phyloP scores from a whole-genome alignment of 2,797 vertebrate genomes.

The Serranus cabrilla region DNA sequence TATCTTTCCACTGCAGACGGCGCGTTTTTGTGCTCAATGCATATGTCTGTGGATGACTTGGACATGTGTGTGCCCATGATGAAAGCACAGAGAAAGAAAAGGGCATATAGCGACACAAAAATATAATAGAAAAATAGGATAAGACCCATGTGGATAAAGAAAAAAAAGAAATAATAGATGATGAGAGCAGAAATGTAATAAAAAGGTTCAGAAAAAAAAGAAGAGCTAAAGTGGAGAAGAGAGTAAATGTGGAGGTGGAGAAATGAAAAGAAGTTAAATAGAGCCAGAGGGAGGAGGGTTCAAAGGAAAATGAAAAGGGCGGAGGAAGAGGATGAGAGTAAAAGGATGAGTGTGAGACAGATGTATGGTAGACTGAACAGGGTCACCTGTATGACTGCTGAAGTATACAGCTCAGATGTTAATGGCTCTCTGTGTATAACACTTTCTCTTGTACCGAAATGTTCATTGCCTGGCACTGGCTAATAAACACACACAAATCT shows the following conservation, averaged over 20 bases:
- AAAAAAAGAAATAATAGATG: not conserved
- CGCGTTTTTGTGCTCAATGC: constrained; percentile 13
- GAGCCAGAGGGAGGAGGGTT: constrained; percentile 19
- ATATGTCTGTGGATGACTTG: constrained; percentile 8
- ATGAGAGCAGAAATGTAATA: not conserved
- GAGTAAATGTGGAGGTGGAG: constrained; percentile 8
- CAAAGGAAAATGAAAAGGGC: constrained; percentile 26
- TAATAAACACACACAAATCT: constrained; percentile 8
- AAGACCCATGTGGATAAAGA: not conserved
- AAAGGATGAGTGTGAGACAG: constrained; percentile 34
- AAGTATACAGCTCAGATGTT: constrained; percentile 30
- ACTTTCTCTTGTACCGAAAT: constrained; percentile 33
- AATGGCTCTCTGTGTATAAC: constrained; percentile 39
- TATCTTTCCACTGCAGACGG: constrained; percentile 72
- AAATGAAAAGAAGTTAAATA: constrained; percentile 22
- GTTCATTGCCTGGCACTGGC: constrained; percentile 10
- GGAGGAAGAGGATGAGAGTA: constrained; percentile 27
- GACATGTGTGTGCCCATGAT: not conserved
- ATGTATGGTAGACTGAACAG: constrained; percentile 39
- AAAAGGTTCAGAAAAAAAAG: constrained; percentile 18
- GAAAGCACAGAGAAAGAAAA: not conserved
- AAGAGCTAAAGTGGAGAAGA: constrained; percentile 4
- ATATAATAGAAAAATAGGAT: not conserved
- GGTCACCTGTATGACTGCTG: constrained; percentile 31
- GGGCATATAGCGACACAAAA: not conserved